Evolutionary conservation across 2,113 vertebrate species (phyloP), one percentile per base, ranked within the genome.

Genomic region (Dasypus novemcinctus): DNA sequence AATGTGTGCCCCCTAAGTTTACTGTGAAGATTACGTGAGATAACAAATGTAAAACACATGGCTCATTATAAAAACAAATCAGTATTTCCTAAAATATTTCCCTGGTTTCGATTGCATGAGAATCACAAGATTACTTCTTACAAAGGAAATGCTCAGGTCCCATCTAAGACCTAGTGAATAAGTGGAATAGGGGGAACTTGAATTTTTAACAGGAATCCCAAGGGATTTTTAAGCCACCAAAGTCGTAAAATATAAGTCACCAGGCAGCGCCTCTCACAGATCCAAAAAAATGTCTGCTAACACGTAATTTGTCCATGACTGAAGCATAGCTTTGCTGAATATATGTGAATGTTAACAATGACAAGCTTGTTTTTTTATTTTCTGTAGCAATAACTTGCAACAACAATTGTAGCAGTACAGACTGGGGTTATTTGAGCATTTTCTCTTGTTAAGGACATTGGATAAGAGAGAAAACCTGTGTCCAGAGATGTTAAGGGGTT

Each of bases 141-240:
- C 1, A 64, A 13, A 0, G 7, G 2, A 4, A 31, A 31, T 20
- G 0, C 2, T 29, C 11, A 21, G 33, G 6, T 71, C 21, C 33
- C 29, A 23, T 3, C 31, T 66, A 18, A 82, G 14, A 76, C 1
- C 36, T 33, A 20, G 38, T 27, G 38, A 72, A 46, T 54, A 80
- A 71, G 14, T 41, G 25, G 49, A 74, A 63, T 5, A 27, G 15
- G 14, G 27, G 27, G 33, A n/a, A 68, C 17, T 7, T 63, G 46
- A 9, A 27, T 38, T 94, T 69, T 27, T 43, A 78, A 23, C 57
- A 93, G 80, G 38, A n/a, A 20, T 31, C 29, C 2, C 4, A 46
- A 91, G 46, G n/a, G 41, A 78, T 41, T 33, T 2, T 93, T 17
- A 36, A 25, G 8, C 7, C 64, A 66, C 27, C 21, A 69, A 75